Conservation (phyloP, 2,888 invertebrate species). For the Leptinotarsa tumamoca region DNA sequence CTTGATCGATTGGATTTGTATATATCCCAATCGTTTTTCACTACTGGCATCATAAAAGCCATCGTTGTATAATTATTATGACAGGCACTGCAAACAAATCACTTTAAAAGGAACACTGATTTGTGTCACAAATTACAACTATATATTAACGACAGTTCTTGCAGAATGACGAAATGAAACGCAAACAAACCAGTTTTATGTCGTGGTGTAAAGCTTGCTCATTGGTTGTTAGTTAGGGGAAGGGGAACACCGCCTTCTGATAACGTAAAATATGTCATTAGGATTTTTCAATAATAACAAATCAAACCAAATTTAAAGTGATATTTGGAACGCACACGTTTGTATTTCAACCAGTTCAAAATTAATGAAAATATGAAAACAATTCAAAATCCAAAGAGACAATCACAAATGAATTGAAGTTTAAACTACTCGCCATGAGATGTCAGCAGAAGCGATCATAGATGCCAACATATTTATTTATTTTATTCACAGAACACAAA, state of each 20-base stretch:
- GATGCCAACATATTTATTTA: too few relatives aligned
- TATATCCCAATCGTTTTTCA: conserved; percentile 94
- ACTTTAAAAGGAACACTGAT: conserved; percentile 1
- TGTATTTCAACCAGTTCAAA: too few relatives aligned
- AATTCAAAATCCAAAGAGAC: background rate
- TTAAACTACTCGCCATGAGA: too few relatives aligned
- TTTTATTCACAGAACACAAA: too few relatives aligned
- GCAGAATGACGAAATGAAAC: conserved; percentile 41
- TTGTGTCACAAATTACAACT: background rate
- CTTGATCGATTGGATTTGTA: conserved; percentile 86
- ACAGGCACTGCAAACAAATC: conserved; percentile 9
- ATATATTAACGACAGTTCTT: conserved; percentile 11
- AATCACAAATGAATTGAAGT: too few relatives aligned
- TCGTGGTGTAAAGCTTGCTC: conserved; percentile 45
- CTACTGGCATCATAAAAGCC: conserved; percentile 96
- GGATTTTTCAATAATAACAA: background rate
- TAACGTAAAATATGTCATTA: background rate
- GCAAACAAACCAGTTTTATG: conserved; percentile 52
- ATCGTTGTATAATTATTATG: conserved; percentile 65
- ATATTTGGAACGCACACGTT: too few relatives aligned
- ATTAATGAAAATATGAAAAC: background rate
- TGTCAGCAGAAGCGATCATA: too few relatives aligned
- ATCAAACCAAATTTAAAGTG: too few relatives aligned
- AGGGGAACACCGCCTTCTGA: conserved; percentile 41
- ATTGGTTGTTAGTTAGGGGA: conserved; percentile 52